Evolutionary conservation across 2,113 vertebrate species (phyloP), one percentile per base, ranked within the genome.

Genomic region (Athene noctua): DNA sequence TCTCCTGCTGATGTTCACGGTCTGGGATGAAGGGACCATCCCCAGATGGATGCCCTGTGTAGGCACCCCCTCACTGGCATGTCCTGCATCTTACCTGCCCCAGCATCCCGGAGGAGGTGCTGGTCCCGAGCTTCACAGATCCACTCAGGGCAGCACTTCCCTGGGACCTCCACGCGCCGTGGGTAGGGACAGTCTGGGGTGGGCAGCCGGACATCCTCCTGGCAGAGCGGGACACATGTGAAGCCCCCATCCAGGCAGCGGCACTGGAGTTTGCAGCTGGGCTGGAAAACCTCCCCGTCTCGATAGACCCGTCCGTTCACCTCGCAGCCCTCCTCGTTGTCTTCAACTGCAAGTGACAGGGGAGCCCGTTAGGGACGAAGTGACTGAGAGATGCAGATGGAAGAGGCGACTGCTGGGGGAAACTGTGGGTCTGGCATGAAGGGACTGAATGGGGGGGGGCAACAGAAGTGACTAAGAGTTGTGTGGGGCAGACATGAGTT

Each of bases 71-170:
- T 63, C 36, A 4, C 32, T 27, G 18, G 5, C 5, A 16, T 14
- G 13, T 40, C 51, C 38, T 57, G 79, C 32, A 11, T 44, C 34
- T 88, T 94, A 99, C 99, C 99, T 98, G 98, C 82, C 67, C 97
- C 94, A 42, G 97, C 71, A 29, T 87, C 91, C 42, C 5, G 74
- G 38, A 61, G 94, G 44, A 78, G n/a, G 23, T 96, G 97, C 97
- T 38, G 98, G n/a, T 98, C 97, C 70, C 93, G 94, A 81, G 95
- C 97, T 63, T 99, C 98, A 7, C 99, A 99, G 96, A 99, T 97
- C 99, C 99, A 99, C 93, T 99, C 98, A 1, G 98, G 98, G 86
- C 99, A 99, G 98, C 99, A 99, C 88, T 98, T 98, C 29, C 99
- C 99, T 0, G 98, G 99, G 10, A 99, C 85, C 52, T 98, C 97